Conservation (phyloP, 37 sponge, comb jelly and placozoan species). For the Mnemiopsis leidyi region DNA sequence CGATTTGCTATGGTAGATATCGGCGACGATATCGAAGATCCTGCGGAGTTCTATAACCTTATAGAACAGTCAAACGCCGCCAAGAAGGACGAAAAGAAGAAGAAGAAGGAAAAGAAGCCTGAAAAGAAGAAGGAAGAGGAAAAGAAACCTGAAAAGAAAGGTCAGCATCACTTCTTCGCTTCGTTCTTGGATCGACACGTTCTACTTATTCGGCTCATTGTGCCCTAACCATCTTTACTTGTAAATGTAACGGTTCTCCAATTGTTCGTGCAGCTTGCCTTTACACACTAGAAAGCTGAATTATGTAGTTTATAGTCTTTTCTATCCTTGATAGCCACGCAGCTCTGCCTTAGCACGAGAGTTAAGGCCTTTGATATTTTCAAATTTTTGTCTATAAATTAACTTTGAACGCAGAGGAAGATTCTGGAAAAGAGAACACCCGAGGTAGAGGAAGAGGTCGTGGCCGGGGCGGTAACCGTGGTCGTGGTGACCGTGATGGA, state of each 20-base stretch:
- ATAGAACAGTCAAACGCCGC: conserved; percentile 40
- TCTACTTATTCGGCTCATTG: no score
- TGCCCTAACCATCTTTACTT: no score
- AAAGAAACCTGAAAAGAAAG: conserved; percentile 61
- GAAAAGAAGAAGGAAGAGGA: conserved; percentile 63
- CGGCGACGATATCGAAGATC: conserved; percentile 62
- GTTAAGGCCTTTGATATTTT: no score
- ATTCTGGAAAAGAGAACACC: neutral
- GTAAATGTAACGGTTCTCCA: no score
- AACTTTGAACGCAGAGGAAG: conserved; percentile 64
- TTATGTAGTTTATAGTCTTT: no score
- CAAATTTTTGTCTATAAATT: no score
- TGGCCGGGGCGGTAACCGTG: conserved; percentile 18
- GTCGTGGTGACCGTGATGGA: conserved; percentile 17
- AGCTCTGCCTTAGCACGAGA: no score
- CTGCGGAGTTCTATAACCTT: conserved; percentile 57
- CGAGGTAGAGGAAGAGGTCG: conserved; percentile 55
- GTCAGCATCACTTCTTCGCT: no score
- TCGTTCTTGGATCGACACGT: no score
- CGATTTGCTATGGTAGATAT: conserved; percentile 62
- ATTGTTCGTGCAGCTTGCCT: no score
- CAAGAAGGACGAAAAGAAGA: conserved; percentile 54
- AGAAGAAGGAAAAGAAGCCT: conserved; percentile 63
- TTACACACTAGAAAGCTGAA: no score
- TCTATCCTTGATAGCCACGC: no score